Evolutionary conservation across 2,888 invertebrate species (phyloP), one percentile per base, ranked within the genome.

Genomic region (Netelia virgata): DNA sequence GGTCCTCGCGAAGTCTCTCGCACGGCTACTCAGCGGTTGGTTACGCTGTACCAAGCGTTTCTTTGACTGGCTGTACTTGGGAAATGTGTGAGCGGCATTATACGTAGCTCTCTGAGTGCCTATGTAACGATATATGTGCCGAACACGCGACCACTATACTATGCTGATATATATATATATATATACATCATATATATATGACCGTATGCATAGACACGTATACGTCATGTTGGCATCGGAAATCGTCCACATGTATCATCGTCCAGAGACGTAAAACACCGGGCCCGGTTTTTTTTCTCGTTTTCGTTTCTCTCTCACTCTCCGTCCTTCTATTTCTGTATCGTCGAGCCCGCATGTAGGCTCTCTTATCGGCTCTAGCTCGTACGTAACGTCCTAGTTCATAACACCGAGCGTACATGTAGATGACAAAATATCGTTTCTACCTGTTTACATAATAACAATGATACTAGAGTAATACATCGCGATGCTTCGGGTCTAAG

Each of bases 311-410:
- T 55, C 5, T 64, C 63, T 53, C 43, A 23, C 14, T 57, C 43
- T 77, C 50, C 41, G 59, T 76, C 70, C 64, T 75, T 83, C 75
- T 57, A 76, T 76, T 76, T 80, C 66, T 50, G 28, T 70, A 57
- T 69, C 57, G 47, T 14, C 18, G 43, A 47, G 75, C 80, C 84
- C 84, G 72, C 72, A 84, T 73, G 68, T 57, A 18, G 16, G 53
- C 72, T 11, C 63, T 76, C 53, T 72, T 80, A 84, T 84, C 84
- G 80, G 63, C 43, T 47, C 57, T 1, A 0, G 16, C 20, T 61
- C 57, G 53, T 55, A 83, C 53, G 63, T 72, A 68, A 55, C n/a
- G 16, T 55, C 11, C 16, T 9, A n/a, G 55, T 8, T 16, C n/a
- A 55, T 57, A 18, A 18, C 47, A 47, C 1, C 14, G 47, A 59